A percentile compares a stretch with the other conserved stretches of the same genome.
These are phyloP conservation scores for Trididemnum nubilum DNA, from an alignment of 23 tunicate species.

Conservation along the genomic window DNA sequence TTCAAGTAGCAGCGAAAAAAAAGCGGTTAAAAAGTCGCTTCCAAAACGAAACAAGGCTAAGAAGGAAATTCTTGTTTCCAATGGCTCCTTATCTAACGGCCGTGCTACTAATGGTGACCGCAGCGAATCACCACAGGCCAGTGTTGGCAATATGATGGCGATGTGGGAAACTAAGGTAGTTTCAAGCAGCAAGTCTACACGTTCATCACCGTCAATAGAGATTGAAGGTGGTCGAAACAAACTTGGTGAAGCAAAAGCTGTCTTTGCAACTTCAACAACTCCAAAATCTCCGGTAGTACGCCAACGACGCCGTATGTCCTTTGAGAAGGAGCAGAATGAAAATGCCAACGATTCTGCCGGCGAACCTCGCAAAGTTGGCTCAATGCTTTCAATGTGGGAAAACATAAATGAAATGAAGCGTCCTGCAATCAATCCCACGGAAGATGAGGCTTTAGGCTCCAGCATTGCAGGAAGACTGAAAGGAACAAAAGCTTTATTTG, in stretches of 20 bases:
- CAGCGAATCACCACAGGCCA: not conserved
- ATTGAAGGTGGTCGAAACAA: not conserved
- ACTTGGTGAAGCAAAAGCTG: constrained; percentile 2
- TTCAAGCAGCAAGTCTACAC: not conserved
- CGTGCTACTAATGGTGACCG: not conserved
- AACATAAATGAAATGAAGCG: constrained; percentile 25
- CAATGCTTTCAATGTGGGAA: constrained; percentile 73
- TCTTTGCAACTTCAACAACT: not conserved
- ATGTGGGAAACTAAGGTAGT: constrained; percentile 64
- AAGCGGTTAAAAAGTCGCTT: not conserved
- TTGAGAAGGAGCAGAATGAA: not conserved
- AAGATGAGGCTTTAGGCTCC: constrained; percentile 49
- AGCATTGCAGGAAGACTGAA: constrained; percentile 59
- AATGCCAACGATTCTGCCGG: not conserved
- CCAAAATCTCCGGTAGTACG: not conserved
- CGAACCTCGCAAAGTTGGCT: constrained; percentile 41
- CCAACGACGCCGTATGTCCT: constrained; percentile 23
- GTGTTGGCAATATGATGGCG: constrained; percentile 52
- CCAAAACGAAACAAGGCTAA: not conserved
- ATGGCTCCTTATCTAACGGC: not conserved
- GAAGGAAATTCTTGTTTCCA: not conserved
- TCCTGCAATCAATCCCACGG: constrained; percentile 31
- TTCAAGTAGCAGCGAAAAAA: not conserved
- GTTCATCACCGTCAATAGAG: constrained; percentile 4
- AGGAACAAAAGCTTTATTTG: constrained; percentile 89